Base-by-base conservation (phyloP, 1,140 invertebrate genomes). In the Drosophila ogumai region DNA sequence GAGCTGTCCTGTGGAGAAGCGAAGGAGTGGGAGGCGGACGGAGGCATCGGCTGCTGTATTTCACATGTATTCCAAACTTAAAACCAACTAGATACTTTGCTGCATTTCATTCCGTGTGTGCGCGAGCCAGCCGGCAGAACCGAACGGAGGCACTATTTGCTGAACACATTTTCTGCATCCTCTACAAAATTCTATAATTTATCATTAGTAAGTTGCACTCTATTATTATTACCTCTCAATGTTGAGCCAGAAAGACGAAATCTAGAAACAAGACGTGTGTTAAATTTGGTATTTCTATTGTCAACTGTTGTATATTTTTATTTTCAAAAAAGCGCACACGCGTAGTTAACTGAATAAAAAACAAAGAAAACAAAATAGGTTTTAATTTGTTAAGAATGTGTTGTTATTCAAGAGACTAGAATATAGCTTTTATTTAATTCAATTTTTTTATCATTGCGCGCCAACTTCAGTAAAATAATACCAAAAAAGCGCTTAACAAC, bases 71-170 rank as follows among this genome's bases (percentile, higher is more conserved):
- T 86, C 78, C 82, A 86, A 71, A 67, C 46, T 65, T n/a, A 54
- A 69, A 32, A 67, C 34, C 52, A 80, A 61, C 46, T 55, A 15
- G 34, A 88, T 46, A 58, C 57, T 71, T 79, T 72, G 63, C 69
- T 92, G 93, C 92, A 90, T 82, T 85, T 86, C 79, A 86, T 79
- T 78, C 75, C 71, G 84, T 63, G 66, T 79, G 66, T 73, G 67
- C 28, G 67, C 81, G 49, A 65, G 47, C 43, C 32, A 49, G 52
- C 52, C 32, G 59, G 38, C 73, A 61, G 38, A 61, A 36, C 8
- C 40, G 58, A 73, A 47, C 17, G 63, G 36, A 59, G 69, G 44
- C 67, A 49, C 47, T 50, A 44, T 31, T 69, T 68, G 75, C 71
- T 76, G 50, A 80, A 67, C 86, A 76, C 57, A 90, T 43, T 69